Percentiles rank a stretch among this genome's conserved stretches.
Conservation (phyloP, 2,888 invertebrate genomes). For the Sepioteuthis lessoniana region DNA sequence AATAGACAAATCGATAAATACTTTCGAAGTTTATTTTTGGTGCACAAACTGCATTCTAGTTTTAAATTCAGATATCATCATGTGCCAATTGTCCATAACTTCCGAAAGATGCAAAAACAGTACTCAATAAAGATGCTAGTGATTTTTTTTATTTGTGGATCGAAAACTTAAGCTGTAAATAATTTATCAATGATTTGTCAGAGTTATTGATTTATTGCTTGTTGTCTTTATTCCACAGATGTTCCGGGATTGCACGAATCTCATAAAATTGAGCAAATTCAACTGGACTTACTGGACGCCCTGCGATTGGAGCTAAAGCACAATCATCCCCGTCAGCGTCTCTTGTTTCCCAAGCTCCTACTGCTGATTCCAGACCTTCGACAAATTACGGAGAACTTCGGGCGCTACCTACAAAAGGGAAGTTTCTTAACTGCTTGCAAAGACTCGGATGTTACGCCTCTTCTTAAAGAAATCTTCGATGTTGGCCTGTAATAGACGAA, state of each 20-base stretch:
- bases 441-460: slow-evolving; percentile 61
- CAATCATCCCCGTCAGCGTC: slow-evolving; percentile 66
- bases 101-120: too few species aligned
- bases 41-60: too few species aligned
- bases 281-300: slow-evolving; percentile 64
- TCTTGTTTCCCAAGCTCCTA: slow-evolving; percentile 64
- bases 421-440: slow-evolving; percentile 60
- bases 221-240: neutral
- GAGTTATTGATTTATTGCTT: neutral
- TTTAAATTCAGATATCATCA: too few species aligned
- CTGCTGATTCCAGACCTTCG: slow-evolving; percentile 65
- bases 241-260: slow-evolving; percentile 44
- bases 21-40: too few species aligned
- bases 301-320: slow-evolving; percentile 66
- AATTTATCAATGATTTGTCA: neutral
- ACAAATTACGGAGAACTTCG: slow-evolving; percentile 66
- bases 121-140: too few species aligned
- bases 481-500: slow-evolving; percentile 50
- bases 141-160: neutral
- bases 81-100: too few species aligned
- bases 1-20: too few species aligned
- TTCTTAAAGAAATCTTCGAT: slow-evolving; percentile 66
- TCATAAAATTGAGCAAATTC: slow-evolving; percentile 60
- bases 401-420: slow-evolving; percentile 57
- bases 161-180: neutral